Evolutionary conservation across 2,888 invertebrate species (phyloP), one percentile per base, ranked within the genome.

Genomic region (Mellilla xanthometata): DNA sequence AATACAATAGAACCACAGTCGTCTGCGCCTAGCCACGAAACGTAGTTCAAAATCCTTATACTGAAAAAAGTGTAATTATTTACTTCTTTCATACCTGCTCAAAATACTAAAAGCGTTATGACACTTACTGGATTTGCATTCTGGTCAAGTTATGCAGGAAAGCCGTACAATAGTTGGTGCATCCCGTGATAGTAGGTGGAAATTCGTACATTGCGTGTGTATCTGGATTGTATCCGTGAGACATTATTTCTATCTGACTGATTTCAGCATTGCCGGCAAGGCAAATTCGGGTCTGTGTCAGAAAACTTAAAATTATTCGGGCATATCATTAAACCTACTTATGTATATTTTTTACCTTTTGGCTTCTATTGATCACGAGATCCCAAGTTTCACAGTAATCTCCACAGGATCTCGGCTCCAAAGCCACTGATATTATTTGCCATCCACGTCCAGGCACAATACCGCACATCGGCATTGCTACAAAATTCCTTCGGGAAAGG

Each of bases 381-480:
- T 86, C 84, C 90, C 90, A 90, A 15, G 75, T 77, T 59, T 90
- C 89, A 31, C 68, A 78, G 46, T 80, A 89, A 42, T 86, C 81
- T 24, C 87, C 88, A 44, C 58, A 72, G 10, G 62, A 54, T 52
- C 69, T 81, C 0, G 90, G 82, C 51, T 90, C 87, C 42, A 90
- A 62, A 6, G 89, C 88, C 1, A 87, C 88, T 0, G 83, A 72
- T 58, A 90, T 76, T 15, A 90, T 86, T 53, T 88, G 84, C 87
- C 88, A 89, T 24, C 85, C 86, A 2, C 84, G 72, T 11, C 82
- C 71, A 52, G 67, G 76, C 10, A 89, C 77, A 1, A 84, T 73
- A 6, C 90, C 90, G 52, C 89, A 90, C 74, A 88, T 81, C 1
- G 90, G 90, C 65, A 88, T 56, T 3, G 83, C 62, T 4, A 76